Percentiles rank a stretch among this genome's conserved stretches.
Conservation (phyloP, 2,797 vertebrate species). For the Pelobates cultripes region DNA sequence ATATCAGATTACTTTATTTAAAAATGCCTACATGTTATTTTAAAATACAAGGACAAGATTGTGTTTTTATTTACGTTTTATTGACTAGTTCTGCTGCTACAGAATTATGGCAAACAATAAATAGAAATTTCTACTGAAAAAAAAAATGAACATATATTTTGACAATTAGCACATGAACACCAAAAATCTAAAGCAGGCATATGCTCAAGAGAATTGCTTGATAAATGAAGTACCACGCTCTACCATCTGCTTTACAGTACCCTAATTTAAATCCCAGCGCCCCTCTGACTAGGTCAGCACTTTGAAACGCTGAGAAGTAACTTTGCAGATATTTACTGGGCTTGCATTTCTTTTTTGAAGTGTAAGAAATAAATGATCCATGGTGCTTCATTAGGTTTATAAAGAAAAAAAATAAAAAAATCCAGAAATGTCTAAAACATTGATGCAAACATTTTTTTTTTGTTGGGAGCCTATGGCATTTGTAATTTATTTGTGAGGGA, state of each 20-base stretch:
- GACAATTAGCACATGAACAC: conserved; percentile 57
- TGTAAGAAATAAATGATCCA: conserved; percentile 64
- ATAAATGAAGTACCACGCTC: conserved; percentile 68
- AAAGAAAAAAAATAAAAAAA: conserved; percentile 19
- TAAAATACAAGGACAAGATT: neutral
- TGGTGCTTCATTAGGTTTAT: conserved; percentile 66
- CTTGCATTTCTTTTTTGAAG: conserved; percentile 60
- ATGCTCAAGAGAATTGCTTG: conserved; percentile 62
- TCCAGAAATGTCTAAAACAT: conserved; percentile 50
- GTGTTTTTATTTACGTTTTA: conserved; percentile 5
- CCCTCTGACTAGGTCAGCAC: conserved; percentile 71
- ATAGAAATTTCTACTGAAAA: neutral
- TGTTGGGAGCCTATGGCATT: neutral
- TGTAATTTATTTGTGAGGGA: conserved; percentile 1
- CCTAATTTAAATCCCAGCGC: conserved; percentile 67
- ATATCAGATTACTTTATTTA: neutral
- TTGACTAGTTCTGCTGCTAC: neutral
- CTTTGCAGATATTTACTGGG: conserved; percentile 62
- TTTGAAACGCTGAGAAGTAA: conserved; percentile 69
- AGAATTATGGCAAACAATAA: conserved; percentile 21
- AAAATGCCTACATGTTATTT: neutral
- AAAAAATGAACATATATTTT: conserved; percentile 49
- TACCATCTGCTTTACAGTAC: conserved; percentile 67
- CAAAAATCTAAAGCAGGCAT: conserved; percentile 55
- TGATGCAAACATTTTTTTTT: conserved; percentile 10